Percentiles rank a stretch among this genome's conserved stretches.
phyloP scores from a whole-genome alignment of 37 sponge, comb jelly and placozoan species.

The Eunapius fragilis region DNA sequence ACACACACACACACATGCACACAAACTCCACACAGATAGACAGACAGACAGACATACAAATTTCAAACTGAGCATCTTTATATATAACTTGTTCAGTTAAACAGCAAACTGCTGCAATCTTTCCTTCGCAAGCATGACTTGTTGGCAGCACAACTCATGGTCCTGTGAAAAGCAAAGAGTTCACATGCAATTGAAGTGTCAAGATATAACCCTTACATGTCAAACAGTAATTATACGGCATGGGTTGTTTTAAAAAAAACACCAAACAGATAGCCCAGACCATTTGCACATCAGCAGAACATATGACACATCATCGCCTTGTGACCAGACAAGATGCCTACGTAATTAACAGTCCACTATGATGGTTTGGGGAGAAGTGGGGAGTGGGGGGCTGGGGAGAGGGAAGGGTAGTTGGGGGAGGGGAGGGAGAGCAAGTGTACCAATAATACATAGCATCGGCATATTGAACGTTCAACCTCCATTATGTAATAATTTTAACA shows the following conservation, averaged over 20 bases:
- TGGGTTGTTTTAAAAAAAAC: background rate
- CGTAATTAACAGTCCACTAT: too few relatives aligned
- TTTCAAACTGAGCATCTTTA: background rate
- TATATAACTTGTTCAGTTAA: background rate
- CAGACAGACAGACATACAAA: background rate
- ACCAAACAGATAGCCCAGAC: background rate
- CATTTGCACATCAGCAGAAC: background rate
- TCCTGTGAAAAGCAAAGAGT: conserved; percentile 34
- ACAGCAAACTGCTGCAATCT: conserved; percentile 22
- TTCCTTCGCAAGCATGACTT: conserved; percentile 49
- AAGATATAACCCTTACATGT: background rate
- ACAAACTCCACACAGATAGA: background rate
- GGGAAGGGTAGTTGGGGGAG: too few relatives aligned
- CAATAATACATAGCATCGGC: too few relatives aligned
- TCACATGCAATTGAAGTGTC: background rate
- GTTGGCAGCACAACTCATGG: conserved; percentile 36
- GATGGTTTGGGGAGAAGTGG: too few relatives aligned
- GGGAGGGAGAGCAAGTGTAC: too few relatives aligned
- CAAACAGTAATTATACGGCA: background rate
- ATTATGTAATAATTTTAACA: too few relatives aligned
- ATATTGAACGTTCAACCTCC: too few relatives aligned
- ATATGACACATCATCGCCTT: background rate
- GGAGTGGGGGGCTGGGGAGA: too few relatives aligned
- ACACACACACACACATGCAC: background rate
- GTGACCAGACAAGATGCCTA: background rate